phyloP scores from a whole-genome alignment of 1,140 invertebrate genomes.

The Batillaria attramentaria region DNA sequence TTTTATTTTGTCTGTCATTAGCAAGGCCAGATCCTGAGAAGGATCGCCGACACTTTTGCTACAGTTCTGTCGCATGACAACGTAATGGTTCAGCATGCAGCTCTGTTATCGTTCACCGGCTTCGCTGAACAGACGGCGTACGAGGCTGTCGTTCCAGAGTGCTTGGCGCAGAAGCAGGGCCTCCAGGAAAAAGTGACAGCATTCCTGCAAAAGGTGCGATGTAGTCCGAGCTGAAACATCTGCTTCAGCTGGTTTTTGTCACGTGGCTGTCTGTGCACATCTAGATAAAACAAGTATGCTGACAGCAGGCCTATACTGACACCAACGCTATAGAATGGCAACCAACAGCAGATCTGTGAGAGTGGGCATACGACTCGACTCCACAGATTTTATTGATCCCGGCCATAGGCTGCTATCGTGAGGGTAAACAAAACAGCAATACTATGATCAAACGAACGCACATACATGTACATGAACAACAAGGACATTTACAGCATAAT shows the following conservation, averaged over 20 bases:
- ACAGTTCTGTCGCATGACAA: slow-evolving; percentile 36
- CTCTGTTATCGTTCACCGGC: slow-evolving; percentile 45
- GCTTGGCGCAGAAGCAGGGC: slow-evolving; percentile 39
- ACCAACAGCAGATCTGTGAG: neutral
- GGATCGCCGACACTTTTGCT: slow-evolving; percentile 40
- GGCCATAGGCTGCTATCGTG: too few species aligned
- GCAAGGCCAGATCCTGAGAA: slow-evolving; percentile 38
- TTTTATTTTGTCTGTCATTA: neutral
- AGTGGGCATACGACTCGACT: neutral
- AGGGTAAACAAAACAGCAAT: too few species aligned
- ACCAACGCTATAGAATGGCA: neutral
- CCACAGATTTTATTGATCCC: too few species aligned
- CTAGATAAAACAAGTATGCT: neutral
- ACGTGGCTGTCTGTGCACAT: neutral
- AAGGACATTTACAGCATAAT: too few species aligned
- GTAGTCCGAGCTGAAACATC: too few species aligned
- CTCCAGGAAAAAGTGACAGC: slow-evolving; percentile 48
- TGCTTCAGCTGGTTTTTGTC: neutral
- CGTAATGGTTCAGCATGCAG: slow-evolving; percentile 41
- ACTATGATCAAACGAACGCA: too few species aligned
- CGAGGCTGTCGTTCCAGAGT: slow-evolving; percentile 54
- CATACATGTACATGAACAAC: neutral
- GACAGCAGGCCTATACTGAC: neutral
- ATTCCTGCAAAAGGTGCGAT: slow-evolving; percentile 54
- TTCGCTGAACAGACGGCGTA: slow-evolving; percentile 55